These are phyloP conservation scores for Microcebus tavaratra DNA, from an alignment of 2,113 vertebrate species.

Conservation along the genomic window DNA sequence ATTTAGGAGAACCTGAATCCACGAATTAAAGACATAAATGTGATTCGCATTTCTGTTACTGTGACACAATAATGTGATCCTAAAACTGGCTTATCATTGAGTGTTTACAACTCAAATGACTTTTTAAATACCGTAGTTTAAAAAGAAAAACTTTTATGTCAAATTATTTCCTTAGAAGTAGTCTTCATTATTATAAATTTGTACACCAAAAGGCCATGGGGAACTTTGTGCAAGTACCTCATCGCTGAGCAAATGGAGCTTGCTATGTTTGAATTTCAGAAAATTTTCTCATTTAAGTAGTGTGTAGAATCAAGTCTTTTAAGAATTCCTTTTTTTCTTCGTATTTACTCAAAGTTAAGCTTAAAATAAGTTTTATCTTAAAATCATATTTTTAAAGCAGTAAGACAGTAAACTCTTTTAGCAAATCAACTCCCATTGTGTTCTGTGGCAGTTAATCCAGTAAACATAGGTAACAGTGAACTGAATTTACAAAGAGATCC, in stretches of 20 bases:
- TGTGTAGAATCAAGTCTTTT: constrained; percentile 67
- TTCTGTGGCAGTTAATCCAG: constrained; percentile 49
- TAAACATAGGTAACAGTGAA: constrained; percentile 29
- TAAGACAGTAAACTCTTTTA: constrained; percentile 54
- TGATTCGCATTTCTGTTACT: constrained; percentile 68
- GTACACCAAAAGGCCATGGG: constrained; percentile 54
- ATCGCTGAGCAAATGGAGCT: constrained; percentile 71
- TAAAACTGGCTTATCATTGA: constrained; percentile 64
- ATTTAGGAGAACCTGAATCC: constrained; percentile 60
- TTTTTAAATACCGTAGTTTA: constrained; percentile 48
- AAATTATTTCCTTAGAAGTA: constrained; percentile 65
- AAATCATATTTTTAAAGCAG: constrained; percentile 56
- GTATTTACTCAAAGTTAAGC: constrained; percentile 74
- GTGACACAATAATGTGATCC: constrained; percentile 70
- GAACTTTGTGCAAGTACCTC: constrained; percentile 67
- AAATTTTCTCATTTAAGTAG: constrained; percentile 67
- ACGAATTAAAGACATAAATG: constrained; percentile 69
- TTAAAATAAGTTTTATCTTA: constrained; percentile 65
- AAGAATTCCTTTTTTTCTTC: constrained; percentile 57
- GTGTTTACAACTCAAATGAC: constrained; percentile 73
- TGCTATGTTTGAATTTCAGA: constrained; percentile 74
- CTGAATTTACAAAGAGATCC: background rate
- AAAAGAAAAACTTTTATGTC: constrained; percentile 32
- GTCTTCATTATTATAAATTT: constrained; percentile 60
- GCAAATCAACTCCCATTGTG: constrained; percentile 46